Evolutionary conservation across 2,113 vertebrate genomes (phyloP), one percentile per base, ranked within the genome.

Genomic region (Coryphaenoides rupestris): DNA sequence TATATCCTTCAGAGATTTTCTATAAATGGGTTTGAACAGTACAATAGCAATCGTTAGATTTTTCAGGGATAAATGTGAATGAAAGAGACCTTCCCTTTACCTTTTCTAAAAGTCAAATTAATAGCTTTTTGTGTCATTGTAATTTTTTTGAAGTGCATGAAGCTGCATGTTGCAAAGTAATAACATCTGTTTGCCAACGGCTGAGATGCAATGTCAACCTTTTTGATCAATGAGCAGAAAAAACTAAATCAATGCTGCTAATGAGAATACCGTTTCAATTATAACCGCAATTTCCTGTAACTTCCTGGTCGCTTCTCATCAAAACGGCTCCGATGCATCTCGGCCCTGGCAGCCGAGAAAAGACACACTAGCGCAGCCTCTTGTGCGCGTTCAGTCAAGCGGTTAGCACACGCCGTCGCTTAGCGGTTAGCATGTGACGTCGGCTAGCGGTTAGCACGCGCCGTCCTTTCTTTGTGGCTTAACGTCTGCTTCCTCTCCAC

Each of bases 71-170:
- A 40, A 40, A 40, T 40, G 33, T 40, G 33, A 40, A 40, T 40
- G 33, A 40, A 40, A 40, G 33, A 40, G 33, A 40, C 33, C 33
- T 40, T 7, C 33, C 33, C 33, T 40, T 40, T 12, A 40, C 33
- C 33, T 40, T 40, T 10, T 40, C 33, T 12, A 40, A 40, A 40
- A 40, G 33, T 40, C 9, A 12, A 40, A 40, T 40, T 40, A 40
- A 40, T 12, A 40, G 33, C 33, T 40, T 40, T 40, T 40, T 50
- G 47, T 55, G 0, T 14, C 53, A 62, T 26, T 47, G 28, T 23
- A 70, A 23, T 65, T 70, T 50, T 21, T 3, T 62, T 68, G 19
- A 22, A 21, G 19, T 73, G 73, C 77, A 83, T 82, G 73, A 75
- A 4, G 16, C 2, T 78, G 82, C 80, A 82, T 82, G 80, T 26